Conservation (phyloP, 2,113 vertebrate species). For the Oenanthe melanoleuca region DNA sequence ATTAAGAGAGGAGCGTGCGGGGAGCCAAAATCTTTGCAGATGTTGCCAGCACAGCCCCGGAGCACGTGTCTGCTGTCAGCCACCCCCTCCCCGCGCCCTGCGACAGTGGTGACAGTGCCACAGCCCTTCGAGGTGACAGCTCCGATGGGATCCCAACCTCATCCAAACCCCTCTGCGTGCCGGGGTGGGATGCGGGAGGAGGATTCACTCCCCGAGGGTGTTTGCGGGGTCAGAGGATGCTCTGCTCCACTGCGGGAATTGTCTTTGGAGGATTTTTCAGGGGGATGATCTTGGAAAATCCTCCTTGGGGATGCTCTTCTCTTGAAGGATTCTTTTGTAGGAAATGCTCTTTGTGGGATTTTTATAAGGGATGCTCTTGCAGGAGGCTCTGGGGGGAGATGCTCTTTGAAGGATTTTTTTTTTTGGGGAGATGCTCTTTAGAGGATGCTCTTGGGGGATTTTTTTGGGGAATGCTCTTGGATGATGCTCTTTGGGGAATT, state of each 20-base stretch:
- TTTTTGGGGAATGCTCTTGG: too few relatives aligned
- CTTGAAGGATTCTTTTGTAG: not conserved
- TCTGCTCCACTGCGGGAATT: too few relatives aligned
- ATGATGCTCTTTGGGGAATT: too few relatives aligned
- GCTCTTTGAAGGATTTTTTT: not conserved
- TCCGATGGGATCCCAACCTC: not conserved
- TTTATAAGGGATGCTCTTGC: not conserved
- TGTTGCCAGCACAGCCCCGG: not conserved
- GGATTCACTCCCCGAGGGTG: not conserved
- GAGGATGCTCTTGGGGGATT: too few relatives aligned
- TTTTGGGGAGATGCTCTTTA: too few relatives aligned
- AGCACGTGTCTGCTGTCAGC: not conserved
- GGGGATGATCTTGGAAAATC: too few relatives aligned
- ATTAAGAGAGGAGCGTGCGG: not conserved
- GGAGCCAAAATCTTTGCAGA: slow-evolving; percentile 15
- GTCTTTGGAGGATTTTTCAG: too few relatives aligned
- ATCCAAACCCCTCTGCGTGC: not conserved
- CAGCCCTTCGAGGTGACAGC: not conserved
- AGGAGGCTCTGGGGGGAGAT: not conserved
- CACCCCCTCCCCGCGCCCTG: not conserved
- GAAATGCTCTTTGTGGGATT: not conserved
- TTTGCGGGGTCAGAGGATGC: not conserved
- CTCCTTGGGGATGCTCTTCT: not conserved
- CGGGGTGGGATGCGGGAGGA: not conserved
- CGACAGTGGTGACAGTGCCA: rapidly evolving